Base-by-base conservation (phyloP, 1,140 invertebrate species). In the Bombus pyrosoma region DNA sequence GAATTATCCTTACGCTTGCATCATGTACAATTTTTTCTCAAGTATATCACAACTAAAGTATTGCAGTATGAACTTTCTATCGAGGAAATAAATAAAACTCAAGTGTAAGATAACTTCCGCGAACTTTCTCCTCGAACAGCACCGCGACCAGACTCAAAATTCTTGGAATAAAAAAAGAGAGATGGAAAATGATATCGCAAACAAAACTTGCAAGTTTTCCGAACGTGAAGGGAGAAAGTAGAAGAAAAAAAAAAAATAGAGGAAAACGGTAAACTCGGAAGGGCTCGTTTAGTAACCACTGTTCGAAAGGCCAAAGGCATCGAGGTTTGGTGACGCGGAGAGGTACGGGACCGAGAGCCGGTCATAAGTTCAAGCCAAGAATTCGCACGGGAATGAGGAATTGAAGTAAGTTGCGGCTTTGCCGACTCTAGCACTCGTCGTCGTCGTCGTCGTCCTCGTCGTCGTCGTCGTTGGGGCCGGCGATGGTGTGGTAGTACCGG, bases 351-450 rank as follows among this genome's bases (percentile, higher is more conserved):
- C 71, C 73, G 85, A 69, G 83, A 92, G 92, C 91, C 90, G 92
- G 92, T 93, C 93, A 92, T 93, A 93, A 94, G 93, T 94, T 93
- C 91, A 90, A 92, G 92, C 90, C 90, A 93, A 94, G 93, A 94
- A 95, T 94, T 94, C 93, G 91, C 92, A 90, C 89, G 92, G 94
- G 94, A 94, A 94, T 93, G 93, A 94, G 92, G 89, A 93, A 94
- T 94, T 93, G 93, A 94, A 94, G 93, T 94, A 92, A 92, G 93
- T 92, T 93, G 93, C 91, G 92, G 91, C 90, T 93, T 90, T 88
- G 91, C 87, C 89, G 91, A 84, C 90, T 91, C 84, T 89, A 85
- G 76, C 81, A 86, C 82, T 86, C 85, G 78, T 81, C 85, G 84
- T 83, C 88, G 81, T 83, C 88, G 81, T 81, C 85, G 84, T 83